phyloP scores from a whole-genome alignment of 1,140 invertebrate genomes.

The Dendrolimus punctatus region DNA sequence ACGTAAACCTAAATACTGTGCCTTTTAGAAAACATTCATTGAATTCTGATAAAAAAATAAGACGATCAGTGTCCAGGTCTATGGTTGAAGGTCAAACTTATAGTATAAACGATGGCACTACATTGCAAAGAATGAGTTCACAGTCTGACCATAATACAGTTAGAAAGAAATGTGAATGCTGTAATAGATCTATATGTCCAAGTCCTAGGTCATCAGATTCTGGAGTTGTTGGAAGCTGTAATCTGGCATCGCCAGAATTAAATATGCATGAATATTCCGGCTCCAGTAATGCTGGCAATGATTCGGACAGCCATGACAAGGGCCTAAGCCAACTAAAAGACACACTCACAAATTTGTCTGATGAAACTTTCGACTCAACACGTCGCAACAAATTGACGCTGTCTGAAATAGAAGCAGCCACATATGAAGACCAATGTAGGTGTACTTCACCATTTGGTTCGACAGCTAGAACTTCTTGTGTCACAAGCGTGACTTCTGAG shows the following conservation, averaged over 20 bases:
- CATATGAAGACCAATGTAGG: slow-evolving; percentile 79
- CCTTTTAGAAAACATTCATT: slow-evolving; percentile 65
- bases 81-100: slow-evolving; percentile 57
- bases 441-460: slow-evolving; percentile 82
- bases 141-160: slow-evolving; percentile 47
- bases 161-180: slow-evolving; percentile 73
- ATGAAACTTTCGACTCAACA: slow-evolving; percentile 29
- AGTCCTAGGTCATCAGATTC: slow-evolving; percentile 85
- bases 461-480: slow-evolving; percentile 75
- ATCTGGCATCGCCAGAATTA: slow-evolving; percentile 77
- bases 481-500: slow-evolving; percentile 70
- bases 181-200: slow-evolving; percentile 73
- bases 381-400: slow-evolving; percentile 60
- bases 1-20: slow-evolving; percentile 52
- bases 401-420: slow-evolving; percentile 77
- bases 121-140: slow-evolving; percentile 54
- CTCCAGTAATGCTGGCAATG: slow-evolving; percentile 32
- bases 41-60: slow-evolving; percentile 66
- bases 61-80: slow-evolving; percentile 56
- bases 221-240: slow-evolving; percentile 86
- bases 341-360: slow-evolving; percentile 31
- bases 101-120: slow-evolving; percentile 29
- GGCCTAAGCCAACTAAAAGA: slow-evolving; percentile 25
- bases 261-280: slow-evolving; percentile 50
- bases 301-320: slow-evolving; percentile 51